phyloP scores from a whole-genome alignment of 2,113 vertebrate species.

The Crocuta crocuta region DNA sequence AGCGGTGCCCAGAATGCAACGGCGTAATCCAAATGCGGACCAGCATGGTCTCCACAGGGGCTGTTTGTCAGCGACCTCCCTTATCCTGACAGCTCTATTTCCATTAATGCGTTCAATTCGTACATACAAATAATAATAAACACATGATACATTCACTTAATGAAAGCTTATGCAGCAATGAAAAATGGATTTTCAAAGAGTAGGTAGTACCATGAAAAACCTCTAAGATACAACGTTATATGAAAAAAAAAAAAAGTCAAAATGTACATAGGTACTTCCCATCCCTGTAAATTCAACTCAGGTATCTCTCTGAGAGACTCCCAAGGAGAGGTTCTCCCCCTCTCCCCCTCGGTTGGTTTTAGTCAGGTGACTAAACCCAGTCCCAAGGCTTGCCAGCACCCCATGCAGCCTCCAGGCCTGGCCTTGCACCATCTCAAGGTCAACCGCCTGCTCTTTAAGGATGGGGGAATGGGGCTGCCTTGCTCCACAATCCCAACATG shows the following conservation, averaged over 20 bases:
- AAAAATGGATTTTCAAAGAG: not conserved
- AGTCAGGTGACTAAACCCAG: too few relatives aligned
- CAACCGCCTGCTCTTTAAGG: not conserved
- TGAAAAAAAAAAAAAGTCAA: not conserved
- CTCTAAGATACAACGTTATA: not conserved
- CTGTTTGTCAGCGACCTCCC: not conserved
- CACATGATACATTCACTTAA: not conserved
- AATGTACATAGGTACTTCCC: not conserved
- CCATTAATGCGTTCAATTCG: not conserved
- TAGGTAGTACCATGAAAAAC: not conserved
- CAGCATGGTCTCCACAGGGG: fast-evolving
- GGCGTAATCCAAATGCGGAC: not conserved
- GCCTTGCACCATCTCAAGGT: not conserved
- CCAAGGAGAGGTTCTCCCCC: not conserved
- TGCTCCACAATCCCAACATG: not conserved
- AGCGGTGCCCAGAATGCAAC: not conserved
- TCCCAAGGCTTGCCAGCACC: not conserved
- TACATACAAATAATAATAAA: not conserved
- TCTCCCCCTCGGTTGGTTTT: too few relatives aligned
- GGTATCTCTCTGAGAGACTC: not conserved
- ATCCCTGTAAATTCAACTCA: not conserved
- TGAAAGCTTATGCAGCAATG: not conserved
- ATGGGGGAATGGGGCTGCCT: not conserved
- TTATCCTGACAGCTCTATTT: fast-evolving
- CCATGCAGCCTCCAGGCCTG: not conserved